Base-by-base conservation (phyloP, 2,797 vertebrate species). In the Megalops cyprinoides region DNA sequence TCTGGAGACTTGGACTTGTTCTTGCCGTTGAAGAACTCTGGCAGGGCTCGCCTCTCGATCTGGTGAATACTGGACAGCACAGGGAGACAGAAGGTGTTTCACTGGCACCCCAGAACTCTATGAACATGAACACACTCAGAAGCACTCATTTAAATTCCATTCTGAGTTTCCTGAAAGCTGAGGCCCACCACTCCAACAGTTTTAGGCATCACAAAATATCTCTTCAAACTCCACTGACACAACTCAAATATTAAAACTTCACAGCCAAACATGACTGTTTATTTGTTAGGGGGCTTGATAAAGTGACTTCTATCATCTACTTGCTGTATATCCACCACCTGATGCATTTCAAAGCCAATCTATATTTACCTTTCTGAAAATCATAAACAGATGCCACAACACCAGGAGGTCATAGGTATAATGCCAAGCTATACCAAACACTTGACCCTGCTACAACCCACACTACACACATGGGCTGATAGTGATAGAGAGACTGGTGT, bases 1-100 rank as follows among this genome's bases (percentile, higher is more conserved):
- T 99, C 98, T 76, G 97, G 96, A 34, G 97, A 96, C 93, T 99
- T 99, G 51, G 98, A 99, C 86, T 99, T 99, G 89, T 99, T 99
- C 84, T 98, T 99, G 0, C 96, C 96, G 1, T 97, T 98, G 90
- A 99, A 99, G 91, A 99, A 99, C 67, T 99, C 98, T 0, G 97
- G 97, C 74, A 99, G 93, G 0, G 97, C 96, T 0, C 97, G 96
- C 0, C 97, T 97, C 82, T 99, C 98, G 28, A 98, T 99, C 7
- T 96, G 93, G 2, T 99, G 97, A 90, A 97, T 96, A 51, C 98
- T 99, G 79, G 18, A 62, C 49, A 49, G 44, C 39, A 74, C 7
- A 48, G 69, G 39, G 23, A 23, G 42, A 6, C 20, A 42, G 31
- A 53, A 42, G 9, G 0, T 34, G 20, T 65, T 20, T 67, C 3